Evolutionary conservation across 2,113 vertebrate species (phyloP).

Genomic region (Tachysurus fulvidraco): DNA sequence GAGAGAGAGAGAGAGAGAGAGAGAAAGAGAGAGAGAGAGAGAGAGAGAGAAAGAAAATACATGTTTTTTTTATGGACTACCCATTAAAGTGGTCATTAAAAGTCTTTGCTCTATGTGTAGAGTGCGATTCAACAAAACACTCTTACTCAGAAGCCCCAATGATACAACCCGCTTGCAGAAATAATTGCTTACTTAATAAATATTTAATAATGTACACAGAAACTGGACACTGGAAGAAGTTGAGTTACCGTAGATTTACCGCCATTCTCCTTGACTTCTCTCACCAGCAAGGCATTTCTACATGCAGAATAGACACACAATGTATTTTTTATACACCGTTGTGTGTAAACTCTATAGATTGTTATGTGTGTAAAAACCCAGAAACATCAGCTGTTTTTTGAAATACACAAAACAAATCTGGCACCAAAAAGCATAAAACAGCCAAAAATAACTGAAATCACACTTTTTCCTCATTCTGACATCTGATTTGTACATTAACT

Average conservation of each 20-base stretch:
- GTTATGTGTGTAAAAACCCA: background rate
- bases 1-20: background rate
- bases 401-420: background rate
- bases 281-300: background rate
- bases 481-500: background rate
- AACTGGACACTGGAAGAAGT: background rate
- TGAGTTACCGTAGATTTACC: background rate
- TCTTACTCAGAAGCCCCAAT: background rate
- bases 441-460: background rate
- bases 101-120: slow-evolving; percentile 12
- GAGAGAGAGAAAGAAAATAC: background rate
- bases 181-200: background rate
- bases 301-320: background rate
- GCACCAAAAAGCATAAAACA: background rate
- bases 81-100: slow-evolving; percentile 14
- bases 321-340: background rate
- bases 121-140: slow-evolving; percentile 1
- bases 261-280: background rate
- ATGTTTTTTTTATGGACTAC: slow-evolving; percentile 13
- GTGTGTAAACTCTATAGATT: background rate
- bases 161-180: background rate
- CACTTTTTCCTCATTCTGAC: background rate
- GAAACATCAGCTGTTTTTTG: background rate
- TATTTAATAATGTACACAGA: background rate
- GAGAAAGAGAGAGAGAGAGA: no score